phyloP scores from a whole-genome alignment of 2,113 vertebrate genomes.

The Alligator mississippiensis region DNA sequence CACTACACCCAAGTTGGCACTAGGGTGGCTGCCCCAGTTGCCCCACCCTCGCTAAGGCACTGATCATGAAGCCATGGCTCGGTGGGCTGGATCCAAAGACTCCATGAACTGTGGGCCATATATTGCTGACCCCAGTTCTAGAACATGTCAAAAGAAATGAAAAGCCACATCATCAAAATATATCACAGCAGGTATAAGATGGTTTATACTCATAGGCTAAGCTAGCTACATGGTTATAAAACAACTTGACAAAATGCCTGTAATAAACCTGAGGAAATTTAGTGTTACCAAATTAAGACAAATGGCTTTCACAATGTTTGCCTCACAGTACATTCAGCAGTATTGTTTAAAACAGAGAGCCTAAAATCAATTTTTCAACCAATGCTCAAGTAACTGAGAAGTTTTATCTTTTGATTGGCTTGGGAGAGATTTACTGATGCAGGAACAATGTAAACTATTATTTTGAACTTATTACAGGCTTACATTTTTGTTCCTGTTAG shows the following conservation, averaged over 20 bases:
- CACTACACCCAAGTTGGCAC: no score
- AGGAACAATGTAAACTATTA: neutral
- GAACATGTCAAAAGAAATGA: neutral
- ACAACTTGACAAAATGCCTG: neutral
- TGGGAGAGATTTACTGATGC: neutral
- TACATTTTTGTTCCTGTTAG: neutral
- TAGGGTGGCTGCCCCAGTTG: no score
- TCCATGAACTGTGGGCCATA: no score
- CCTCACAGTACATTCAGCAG: neutral
- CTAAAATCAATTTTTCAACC: neutral
- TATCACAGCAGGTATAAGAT: neutral
- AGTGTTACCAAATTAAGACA: neutral
- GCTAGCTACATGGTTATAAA: neutral
- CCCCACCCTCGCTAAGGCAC: no score
- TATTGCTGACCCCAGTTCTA: no score
- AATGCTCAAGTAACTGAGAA: neutral
- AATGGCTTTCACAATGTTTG: neutral
- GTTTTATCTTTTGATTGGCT: neutral
- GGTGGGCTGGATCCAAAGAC: no score
- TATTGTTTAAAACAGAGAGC: neutral
- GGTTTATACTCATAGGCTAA: neutral
- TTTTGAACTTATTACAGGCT: neutral
- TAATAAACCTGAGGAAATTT: neutral
- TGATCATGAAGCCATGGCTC: no score
- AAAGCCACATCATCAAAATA: neutral